A percentile compares a stretch with the other conserved stretches of the same genome.
Conservation (phyloP, 2,113 vertebrate species). For the Caranx ignobilis region DNA sequence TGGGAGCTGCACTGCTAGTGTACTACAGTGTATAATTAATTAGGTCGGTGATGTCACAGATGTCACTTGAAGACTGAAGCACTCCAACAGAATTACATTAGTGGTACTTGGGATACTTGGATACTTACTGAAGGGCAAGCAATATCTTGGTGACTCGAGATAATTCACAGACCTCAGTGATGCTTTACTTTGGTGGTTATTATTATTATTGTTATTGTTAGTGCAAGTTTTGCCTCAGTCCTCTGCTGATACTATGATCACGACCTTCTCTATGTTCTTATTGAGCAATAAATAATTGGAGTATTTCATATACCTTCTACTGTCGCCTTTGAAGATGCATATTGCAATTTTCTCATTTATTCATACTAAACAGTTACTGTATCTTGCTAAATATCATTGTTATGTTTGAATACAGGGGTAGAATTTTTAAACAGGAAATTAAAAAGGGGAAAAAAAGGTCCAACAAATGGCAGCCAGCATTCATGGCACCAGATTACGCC, state of each 20-base stretch:
- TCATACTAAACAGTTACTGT: slow-evolving; percentile 53
- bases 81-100: no score
- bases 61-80: no score
- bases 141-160: no score
- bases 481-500: slow-evolving; percentile 21
- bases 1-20: no score
- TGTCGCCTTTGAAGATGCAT: slow-evolving; percentile 19
- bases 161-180: no score
- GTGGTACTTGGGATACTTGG: no score
- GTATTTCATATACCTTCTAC: slow-evolving; percentile 30
- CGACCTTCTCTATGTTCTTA: neutral
- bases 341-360: slow-evolving; percentile 27
- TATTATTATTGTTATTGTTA: neutral
- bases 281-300: slow-evolving; percentile 37
- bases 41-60: no score
- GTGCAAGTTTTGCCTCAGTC: neutral
- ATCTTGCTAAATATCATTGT: slow-evolving; percentile 40
- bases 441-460: slow-evolving; percentile 21
- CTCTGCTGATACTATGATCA: neutral
- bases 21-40: no score
- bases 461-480: slow-evolving; percentile 17
- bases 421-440: slow-evolving; percentile 54
- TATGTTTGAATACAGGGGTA: slow-evolving; percentile 41
- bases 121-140: no score
- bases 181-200: neutral